phyloP scores from a whole-genome alignment of 2,888 invertebrate genomes.

The Tipula helvola region DNA sequence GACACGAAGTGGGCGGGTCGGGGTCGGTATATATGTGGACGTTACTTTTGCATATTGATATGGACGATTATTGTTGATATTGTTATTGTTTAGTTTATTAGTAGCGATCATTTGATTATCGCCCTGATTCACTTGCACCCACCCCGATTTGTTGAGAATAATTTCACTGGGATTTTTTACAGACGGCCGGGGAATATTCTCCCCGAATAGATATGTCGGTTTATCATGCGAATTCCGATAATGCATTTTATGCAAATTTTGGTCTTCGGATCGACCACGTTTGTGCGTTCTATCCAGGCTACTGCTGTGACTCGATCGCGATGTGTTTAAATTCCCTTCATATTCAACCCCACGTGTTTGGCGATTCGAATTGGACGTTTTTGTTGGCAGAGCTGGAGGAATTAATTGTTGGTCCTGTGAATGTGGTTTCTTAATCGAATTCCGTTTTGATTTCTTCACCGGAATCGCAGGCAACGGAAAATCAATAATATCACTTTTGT shows the following conservation, averaged over 20 bases:
- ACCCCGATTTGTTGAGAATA: constrained; percentile 36
- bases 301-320: constrained; percentile 9
- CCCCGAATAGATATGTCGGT: constrained; percentile 35
- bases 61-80: constrained; percentile 15
- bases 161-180: constrained; percentile 27
- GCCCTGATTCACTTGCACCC: constrained; percentile 37
- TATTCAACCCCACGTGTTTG: not conserved
- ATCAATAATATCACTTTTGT: constrained; percentile 32
- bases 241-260: constrained; percentile 27
- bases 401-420: not conserved
- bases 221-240: constrained; percentile 27
- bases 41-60: constrained; percentile 19
- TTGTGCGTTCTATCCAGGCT: constrained; percentile 7
- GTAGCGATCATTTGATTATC: constrained; percentile 20
- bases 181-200: constrained; percentile 19
- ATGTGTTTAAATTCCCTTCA: not conserved
- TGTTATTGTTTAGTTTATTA: constrained; percentile 17
- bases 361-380: not conserved
- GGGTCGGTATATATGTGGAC: not conserved
- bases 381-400: not conserved
- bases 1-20: not conserved
- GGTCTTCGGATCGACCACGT: constrained; percentile 4
- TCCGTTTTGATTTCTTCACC: constrained; percentile 24
- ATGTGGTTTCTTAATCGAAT: not conserved
- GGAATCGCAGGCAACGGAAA: constrained; percentile 33